Conservation (phyloP, 2,113 vertebrate species). For the Gasterosteus aculeatus region DNA sequence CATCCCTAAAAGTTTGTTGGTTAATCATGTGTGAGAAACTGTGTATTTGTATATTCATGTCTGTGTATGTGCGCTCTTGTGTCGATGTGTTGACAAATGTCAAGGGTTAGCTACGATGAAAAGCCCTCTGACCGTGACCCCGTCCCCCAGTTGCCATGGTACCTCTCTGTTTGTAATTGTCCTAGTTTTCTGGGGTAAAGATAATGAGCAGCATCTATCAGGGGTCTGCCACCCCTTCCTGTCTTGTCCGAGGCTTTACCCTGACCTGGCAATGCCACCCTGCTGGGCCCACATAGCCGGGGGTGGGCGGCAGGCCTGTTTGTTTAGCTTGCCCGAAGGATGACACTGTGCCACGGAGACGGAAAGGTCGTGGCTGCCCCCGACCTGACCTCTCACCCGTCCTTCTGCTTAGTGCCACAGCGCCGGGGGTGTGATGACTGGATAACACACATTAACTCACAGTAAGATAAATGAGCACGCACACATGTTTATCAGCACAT, state of each 20-base stretch:
- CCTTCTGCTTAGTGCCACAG: constrained; percentile 75
- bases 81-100: constrained; percentile 52
- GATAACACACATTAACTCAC: constrained; percentile 56
- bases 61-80: constrained; percentile 23
- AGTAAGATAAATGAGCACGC: constrained; percentile 44
- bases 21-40: constrained; percentile 23
- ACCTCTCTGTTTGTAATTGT: constrained; percentile 72
- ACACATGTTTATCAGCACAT: constrained; percentile 23
- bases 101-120: constrained; percentile 43
- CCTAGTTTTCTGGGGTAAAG: constrained; percentile 70
- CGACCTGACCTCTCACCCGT: constrained; percentile 73
- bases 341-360: constrained; percentile 72
- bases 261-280: constrained; percentile 76
- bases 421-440: constrained; percentile 58
- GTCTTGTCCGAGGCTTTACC: constrained; percentile 58
- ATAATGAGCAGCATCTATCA: constrained; percentile 79
- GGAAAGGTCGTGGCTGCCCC: constrained; percentile 68
- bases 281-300: constrained; percentile 65
- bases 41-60: constrained; percentile 10
- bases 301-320: constrained; percentile 68
- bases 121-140: constrained; percentile 63
- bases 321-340: constrained; percentile 75
- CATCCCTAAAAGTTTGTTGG: constrained; percentile 5
- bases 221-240: constrained; percentile 64
- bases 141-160: constrained; percentile 55